Conservation (phyloP, 2,888 invertebrate species). For the Pachydiplax longipennis region DNA sequence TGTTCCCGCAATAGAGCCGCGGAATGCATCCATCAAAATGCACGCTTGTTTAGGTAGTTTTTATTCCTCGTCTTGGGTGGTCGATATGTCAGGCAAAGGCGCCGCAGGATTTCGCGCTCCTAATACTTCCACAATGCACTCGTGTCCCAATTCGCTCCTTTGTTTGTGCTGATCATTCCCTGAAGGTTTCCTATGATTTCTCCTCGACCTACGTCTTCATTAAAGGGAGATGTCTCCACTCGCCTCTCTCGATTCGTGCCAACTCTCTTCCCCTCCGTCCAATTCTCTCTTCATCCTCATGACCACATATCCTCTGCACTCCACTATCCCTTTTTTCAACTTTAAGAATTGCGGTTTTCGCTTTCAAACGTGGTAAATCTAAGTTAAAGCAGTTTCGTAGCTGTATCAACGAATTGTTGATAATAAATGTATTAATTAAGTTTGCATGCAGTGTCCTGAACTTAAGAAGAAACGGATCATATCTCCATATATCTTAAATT, state of each 20-base stretch:
- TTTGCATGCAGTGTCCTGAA: no score
- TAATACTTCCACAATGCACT: background rate
- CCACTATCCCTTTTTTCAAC: background rate
- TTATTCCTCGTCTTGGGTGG: background rate
- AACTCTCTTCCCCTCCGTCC: background rate
- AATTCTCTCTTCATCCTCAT: background rate
- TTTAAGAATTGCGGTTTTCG: background rate
- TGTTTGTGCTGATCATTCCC: background rate
- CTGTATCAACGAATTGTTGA: no score
- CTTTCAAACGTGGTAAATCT: background rate
- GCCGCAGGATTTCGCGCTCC: background rate
- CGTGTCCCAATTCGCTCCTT: background rate
- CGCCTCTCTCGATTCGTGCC: background rate
- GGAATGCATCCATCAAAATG: background rate
- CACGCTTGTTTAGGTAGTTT: background rate
- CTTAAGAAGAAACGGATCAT: no score
- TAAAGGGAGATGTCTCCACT: background rate
- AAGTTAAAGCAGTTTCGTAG: no score
- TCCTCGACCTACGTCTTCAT: constrained; percentile 1
- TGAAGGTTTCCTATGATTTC: background rate
- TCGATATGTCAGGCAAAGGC: background rate
- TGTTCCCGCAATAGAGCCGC: background rate
- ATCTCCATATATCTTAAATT: no score
- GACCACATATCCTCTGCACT: background rate
- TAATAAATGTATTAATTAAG: no score